Evolutionary conservation across 2,888 invertebrate genomes (phyloP), one percentile per base, ranked within the genome.

Genomic region (Meloe dianella): DNA sequence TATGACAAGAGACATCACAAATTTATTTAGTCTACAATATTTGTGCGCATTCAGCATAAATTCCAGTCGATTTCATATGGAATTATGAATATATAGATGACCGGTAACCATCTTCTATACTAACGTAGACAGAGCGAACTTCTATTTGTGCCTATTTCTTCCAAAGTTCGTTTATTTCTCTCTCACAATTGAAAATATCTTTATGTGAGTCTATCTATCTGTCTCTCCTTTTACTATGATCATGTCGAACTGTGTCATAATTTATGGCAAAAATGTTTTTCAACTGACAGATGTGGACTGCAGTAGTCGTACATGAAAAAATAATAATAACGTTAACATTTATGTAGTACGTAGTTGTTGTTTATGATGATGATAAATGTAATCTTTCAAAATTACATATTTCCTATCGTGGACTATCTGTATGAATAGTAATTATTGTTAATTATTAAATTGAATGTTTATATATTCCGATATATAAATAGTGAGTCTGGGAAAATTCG

Each of bases 191-290:
- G 47, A 47, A 41, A 17, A 47, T 47, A 47, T 22, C 47, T 47
- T 10, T 47, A 20, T 47, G n/a, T 20, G 9, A n/a, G n/a, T n/a
- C n/a, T n/a, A n/a, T n/a, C n/a, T n/a, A n/a, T 20, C 20, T 47
- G 20, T 41, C 41, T 41, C 7, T 41, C 17, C n/a, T 67, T 63
- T 61, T 67, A 56, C 54, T 68, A 65, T 64, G 62, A 64, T 66
- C 65, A 61, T 65, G 63, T 60, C 71, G 73, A 70, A 72, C 72
- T 77, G 73, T 75, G 71, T 76, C 69, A 73, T 79, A 78, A 79
- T 79, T 78, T 79, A 79, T 79, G n/a, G 78, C 77, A 78, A 77
- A 77, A 73, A 75, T 41, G 75, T 70, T 71, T 69, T 63, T 64
- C 67, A 71, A 69, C 71, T 67, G 71, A 69, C 71, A 71, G 73